A percentile compares a stretch with the other conserved stretches of the same genome.
These are phyloP conservation scores for Drosophila anomelani DNA, from an alignment of 2,888 invertebrate species.

Conservation along the genomic window DNA sequence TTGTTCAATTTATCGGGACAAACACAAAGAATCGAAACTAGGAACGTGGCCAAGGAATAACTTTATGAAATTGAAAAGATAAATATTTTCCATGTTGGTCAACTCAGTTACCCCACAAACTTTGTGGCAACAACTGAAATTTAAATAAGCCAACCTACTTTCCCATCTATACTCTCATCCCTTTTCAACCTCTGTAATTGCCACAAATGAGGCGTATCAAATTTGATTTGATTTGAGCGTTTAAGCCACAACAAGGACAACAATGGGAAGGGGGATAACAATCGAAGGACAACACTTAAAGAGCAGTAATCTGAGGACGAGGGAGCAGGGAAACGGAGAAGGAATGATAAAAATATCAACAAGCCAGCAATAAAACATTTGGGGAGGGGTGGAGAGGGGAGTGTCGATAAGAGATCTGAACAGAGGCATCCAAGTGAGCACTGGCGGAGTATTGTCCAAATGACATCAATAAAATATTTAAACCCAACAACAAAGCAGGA, in stretches of 20 bases:
- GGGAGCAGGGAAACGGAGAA: neutral
- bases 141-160: constrained; percentile 25
- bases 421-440: constrained; percentile 63
- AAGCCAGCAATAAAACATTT: constrained; percentile 66
- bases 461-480: constrained; percentile 78
- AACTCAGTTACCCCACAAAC: constrained; percentile 30
- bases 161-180: neutral
- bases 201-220: constrained; percentile 45
- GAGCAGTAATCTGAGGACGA: constrained; percentile 37
- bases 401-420: constrained; percentile 18
- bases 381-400: constrained; percentile 26
- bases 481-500: constrained; percentile 54
- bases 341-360: constrained; percentile 71
- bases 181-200: constrained; percentile 19
- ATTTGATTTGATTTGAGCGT: constrained; percentile 44
- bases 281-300: constrained; percentile 54
- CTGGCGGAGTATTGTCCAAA: constrained; percentile 67
- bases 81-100: constrained; percentile 44
- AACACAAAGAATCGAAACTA: constrained; percentile 53
- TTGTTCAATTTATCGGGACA: constrained; percentile 66
- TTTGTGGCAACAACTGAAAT: constrained; percentile 13
- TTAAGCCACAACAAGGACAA: constrained; percentile 34
- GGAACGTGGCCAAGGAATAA: constrained; percentile 25
- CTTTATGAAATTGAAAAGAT: constrained; percentile 47
- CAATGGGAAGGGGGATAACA: constrained; percentile 25